Base-by-base conservation (phyloP, 2,113 vertebrate genomes). In the Neogale vison region DNA sequence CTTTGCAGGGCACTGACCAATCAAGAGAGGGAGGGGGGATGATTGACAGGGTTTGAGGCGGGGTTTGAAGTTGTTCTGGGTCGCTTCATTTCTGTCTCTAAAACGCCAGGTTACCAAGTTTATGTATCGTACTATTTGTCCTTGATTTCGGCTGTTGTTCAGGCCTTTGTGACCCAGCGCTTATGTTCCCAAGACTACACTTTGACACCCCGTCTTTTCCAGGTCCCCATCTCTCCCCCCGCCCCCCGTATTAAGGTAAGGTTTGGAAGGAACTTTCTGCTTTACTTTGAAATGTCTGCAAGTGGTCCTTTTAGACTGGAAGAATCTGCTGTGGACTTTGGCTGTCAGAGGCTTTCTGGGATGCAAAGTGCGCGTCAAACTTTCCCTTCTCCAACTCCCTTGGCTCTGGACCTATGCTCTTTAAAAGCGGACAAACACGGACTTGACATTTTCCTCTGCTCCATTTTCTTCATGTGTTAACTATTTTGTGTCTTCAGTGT, bases 211-310 rank as follows among this genome's bases (percentile, higher is more conserved):
- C 0, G 2, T 17, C 42, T 85, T 92, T 10, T 42, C 72, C 39
- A 39, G 34, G 50, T 13, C 3, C 36, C 45, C 23, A 31, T 31
- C 6, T 9, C 4, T 21, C 18, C 55, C 20, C 55, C 7, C 20
- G 1, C 14, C 47, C 15, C 39, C 34, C 6, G 18, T 26, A 45
- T 36, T 42, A 69, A 31, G 47, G 4, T 26, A 77, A 94, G 39
- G 6, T 95, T 94, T 59, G 72, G 45, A 92, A 80, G 17, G 80
- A 67, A 8, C 31, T 17, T 29, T 45, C 50, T 18, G 39, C 55
- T 89, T 91, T 77, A 69, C 84, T 96, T 85, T 85, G 86, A 81
- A 85, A 86, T 81, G n/a, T 88, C 63, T 76, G 1, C n/a, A 23
- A 11, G 4, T 59, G 34, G 17, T 74, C 91, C 50, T 57, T 61